Evolutionary conservation across 2,797 vertebrate species (phyloP), one percentile per base, ranked within the genome.

Genomic region (Heteromormyrus szaboi): DNA sequence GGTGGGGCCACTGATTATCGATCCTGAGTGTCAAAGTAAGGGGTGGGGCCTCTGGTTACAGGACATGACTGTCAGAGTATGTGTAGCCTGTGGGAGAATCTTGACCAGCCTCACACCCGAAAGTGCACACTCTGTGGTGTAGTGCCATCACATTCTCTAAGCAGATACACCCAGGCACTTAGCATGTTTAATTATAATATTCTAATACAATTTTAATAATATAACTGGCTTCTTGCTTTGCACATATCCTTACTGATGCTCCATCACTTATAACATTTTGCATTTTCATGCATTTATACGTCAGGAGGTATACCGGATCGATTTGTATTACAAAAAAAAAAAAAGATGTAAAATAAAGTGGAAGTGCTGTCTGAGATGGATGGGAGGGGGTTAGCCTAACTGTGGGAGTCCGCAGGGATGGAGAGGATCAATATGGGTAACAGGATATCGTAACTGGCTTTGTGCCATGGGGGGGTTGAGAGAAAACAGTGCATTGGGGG

Each of bases 371-470:
- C 3, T 68, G 29, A 68, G 65, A 33, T 5, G 65, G 1, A 33
- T 14, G 76, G 76, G 76, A 22, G 76, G 41, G 72, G 19, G 33
- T 81, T n/a, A 46, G 76, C 19, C 5, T 46, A 41, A 44, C 76
- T 12, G 89, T 33, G 62, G 56, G 85, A 79, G 51, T 14, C 59
- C 56, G 88, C 72, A 87, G 89, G 89, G 89, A 90, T 91, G 88
- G 89, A 90, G 79, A 62, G 76, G 90, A 92, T 92, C 90, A 89
- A 92, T 92, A 91, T 83, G 41, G 90, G 91, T 92, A 92, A 93
- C 87, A 50, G 22, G 89, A 93, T 91, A 91, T 91, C 85, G 90
- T 91, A 90, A 92, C 92, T 88, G 90, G 87, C 87, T 46, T 72
- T 81, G 86, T 68, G 87, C 53, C 76, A 81, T 22, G n/a, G 56